phyloP scores from a whole-genome alignment of 2,113 vertebrate species.

The Neomonachus schauinslandi region DNA sequence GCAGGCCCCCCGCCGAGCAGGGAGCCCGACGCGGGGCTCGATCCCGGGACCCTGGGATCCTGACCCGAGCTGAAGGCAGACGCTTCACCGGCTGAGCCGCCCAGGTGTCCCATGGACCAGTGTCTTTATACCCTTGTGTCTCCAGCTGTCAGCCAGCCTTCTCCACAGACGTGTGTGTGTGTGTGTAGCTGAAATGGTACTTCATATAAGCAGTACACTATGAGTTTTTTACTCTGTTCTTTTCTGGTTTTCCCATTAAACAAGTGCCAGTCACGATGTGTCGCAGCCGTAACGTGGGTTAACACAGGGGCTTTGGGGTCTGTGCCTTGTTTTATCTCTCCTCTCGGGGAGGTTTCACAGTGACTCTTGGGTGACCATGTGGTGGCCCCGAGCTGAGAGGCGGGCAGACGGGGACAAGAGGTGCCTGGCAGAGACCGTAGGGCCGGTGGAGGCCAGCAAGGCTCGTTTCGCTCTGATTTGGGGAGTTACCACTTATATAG shows the following conservation, averaged over 20 bases:
- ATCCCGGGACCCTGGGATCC: no score
- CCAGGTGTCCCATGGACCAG: no score
- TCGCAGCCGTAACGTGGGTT: not conserved
- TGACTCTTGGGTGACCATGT: not conserved
- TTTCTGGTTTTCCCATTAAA: not conserved
- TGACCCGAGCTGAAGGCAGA: no score
- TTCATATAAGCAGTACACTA: not conserved
- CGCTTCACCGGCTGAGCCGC: no score
- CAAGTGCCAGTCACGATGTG: rapidly evolving
- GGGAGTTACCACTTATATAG: not conserved
- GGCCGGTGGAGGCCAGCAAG: not conserved
- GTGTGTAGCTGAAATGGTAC: not conserved
- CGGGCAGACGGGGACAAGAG: no score
- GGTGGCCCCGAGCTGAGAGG: not conserved
- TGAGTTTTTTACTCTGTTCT: not conserved
- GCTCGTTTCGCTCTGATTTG: not conserved
- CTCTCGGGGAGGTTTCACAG: no score
- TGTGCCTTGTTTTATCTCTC: not conserved
- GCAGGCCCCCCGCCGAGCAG: no score
- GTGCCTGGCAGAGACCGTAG: not conserved
- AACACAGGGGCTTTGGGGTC: not conserved
- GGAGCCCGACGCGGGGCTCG: no score
- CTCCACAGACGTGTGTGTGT: not conserved
- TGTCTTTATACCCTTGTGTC: not conserved
- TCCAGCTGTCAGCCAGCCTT: not conserved